Percentiles rank a stretch among this genome's conserved stretches.
These are phyloP conservation scores for Pogona vitticeps DNA, from an alignment of 2,113 vertebrate genomes.

Conservation along the genomic window DNA sequence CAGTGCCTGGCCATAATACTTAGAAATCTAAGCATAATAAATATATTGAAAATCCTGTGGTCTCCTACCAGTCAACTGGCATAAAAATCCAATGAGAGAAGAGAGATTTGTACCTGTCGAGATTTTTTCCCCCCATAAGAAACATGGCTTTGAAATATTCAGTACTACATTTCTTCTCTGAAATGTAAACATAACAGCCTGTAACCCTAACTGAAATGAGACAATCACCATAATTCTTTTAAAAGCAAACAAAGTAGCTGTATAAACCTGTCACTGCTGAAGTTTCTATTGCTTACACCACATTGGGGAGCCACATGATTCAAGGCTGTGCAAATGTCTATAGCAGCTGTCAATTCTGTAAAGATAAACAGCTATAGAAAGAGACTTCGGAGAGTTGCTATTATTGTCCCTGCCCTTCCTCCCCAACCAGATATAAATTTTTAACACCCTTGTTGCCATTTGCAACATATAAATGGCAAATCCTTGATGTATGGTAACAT, in stretches of 20 bases:
- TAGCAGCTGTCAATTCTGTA: neutral
- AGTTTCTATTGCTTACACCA: slow-evolving; percentile 2
- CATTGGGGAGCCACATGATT: slow-evolving; percentile 27
- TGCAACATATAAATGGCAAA: neutral
- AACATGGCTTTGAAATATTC: slow-evolving; percentile 18
- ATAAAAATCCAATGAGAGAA: neutral
- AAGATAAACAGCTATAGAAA: neutral
- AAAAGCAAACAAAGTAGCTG: slow-evolving; percentile 21
- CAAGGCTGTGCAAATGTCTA: slow-evolving; percentile 19
- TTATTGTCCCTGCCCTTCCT: neutral
- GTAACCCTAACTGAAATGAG: slow-evolving; percentile 10
- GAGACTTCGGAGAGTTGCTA: neutral
- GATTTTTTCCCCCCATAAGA: neutral
- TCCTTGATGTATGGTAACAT: neutral
- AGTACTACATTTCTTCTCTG: neutral
- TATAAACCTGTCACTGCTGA: slow-evolving; percentile 30
- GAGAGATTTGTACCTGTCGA: neutral
- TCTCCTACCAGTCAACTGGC: neutral
- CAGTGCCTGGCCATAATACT: neutral
- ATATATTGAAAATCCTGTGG: neutral
- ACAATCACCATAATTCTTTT: slow-evolving; percentile 39
- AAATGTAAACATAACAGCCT: slow-evolving; percentile 29
- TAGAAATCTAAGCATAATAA: neutral
- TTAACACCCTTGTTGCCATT: neutral
- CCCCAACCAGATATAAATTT: neutral